A percentile compares a stretch with the other conserved stretches of the same genome.
Conservation (phyloP, 2,888 invertebrate genomes). For the Nephrotoma appendiculata region DNA sequence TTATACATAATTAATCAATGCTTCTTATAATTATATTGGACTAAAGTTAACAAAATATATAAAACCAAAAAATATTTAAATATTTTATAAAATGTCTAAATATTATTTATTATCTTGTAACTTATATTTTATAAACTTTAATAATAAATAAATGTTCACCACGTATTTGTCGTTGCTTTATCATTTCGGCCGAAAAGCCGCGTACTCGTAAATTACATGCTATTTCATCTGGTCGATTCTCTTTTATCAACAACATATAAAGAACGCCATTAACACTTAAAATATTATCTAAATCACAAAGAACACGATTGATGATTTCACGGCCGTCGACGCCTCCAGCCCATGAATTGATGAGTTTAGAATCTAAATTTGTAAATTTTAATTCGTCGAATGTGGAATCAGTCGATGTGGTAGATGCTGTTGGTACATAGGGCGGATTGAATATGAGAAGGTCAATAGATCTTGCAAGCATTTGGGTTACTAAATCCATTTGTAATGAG, state of each 20-base stretch:
- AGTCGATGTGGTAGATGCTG: constrained; percentile 38
- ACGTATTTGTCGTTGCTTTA: constrained; percentile 62
- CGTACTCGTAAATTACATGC: constrained; percentile 39
- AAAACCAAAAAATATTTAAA: background rate
- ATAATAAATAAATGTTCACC: constrained; percentile 79
- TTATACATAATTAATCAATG: background rate
- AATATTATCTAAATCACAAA: constrained; percentile 51
- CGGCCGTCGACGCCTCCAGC: constrained; percentile 64
- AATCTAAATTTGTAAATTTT: constrained; percentile 9
- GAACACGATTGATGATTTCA: constrained; percentile 60
- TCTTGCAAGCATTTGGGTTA: constrained; percentile 37
- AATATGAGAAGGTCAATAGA: constrained; percentile 80
- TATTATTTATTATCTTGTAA: background rate
- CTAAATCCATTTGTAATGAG: constrained; percentile 48
- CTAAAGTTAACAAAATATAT: background rate
- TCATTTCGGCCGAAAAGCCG: constrained; percentile 43
- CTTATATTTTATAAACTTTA: constrained; percentile 37
- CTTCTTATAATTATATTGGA: background rate
- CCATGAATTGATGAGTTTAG: constrained; percentile 37
- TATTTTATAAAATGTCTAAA: background rate
- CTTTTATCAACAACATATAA: constrained; percentile 76
- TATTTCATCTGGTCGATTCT: constrained; percentile 71
- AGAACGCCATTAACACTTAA: constrained; percentile 64
- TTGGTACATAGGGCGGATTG: constrained; percentile 97
- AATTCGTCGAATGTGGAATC: background rate